Base-by-base conservation (phyloP, 2,888 invertebrate species). In the Aleiodes testaceus region DNA sequence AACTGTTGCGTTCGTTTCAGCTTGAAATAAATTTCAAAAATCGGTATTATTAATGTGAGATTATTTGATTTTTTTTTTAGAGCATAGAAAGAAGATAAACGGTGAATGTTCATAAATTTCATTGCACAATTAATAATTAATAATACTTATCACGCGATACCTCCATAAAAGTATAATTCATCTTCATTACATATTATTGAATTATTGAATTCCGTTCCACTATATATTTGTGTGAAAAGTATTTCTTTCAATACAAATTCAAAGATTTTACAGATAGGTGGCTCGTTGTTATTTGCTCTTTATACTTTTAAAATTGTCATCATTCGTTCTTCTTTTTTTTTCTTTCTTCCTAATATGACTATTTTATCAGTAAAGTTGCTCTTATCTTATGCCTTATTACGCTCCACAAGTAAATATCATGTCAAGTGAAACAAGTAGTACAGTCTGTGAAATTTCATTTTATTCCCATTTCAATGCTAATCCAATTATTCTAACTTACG, bases 1-100 rank as follows among this genome's bases (percentile, higher is more conserved):
- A 3, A 76, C 75, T 30, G 78, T 69, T 11, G 76, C 69, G 68
- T 79, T 78, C 59, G 80, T 81, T 73, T 80, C 81, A 81, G 84
- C 85, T 84, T 52, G 63, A 70, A 20, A 44, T 61, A 64, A 18
- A 65, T n/a, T n/a, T n/a, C 7, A 26, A 65, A 36, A 26, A 69
- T 36, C 7, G 36, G 36, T 36, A 36, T 36, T 36, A 36, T 36
- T 36, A 36, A 36, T 36, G n/a, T n/a, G n/a, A n/a, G n/a, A n/a
- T n/a, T 36, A 36, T 6, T 11, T 9, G 36, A 36, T 36, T 6
- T 9, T 36, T 36, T 36, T 36, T 36, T 36, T 11, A 36, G 36
- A 36, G 36, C 36, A 36, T 36, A 6, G 9, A 36, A 36, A 36
- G 11, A 11, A 36, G 36, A 2, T n/a, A 5, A 36, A 36, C 9